These are phyloP conservation scores for Lophotriccus pileatus DNA, from an alignment of 2,797 vertebrate species.

Conservation along the genomic window DNA sequence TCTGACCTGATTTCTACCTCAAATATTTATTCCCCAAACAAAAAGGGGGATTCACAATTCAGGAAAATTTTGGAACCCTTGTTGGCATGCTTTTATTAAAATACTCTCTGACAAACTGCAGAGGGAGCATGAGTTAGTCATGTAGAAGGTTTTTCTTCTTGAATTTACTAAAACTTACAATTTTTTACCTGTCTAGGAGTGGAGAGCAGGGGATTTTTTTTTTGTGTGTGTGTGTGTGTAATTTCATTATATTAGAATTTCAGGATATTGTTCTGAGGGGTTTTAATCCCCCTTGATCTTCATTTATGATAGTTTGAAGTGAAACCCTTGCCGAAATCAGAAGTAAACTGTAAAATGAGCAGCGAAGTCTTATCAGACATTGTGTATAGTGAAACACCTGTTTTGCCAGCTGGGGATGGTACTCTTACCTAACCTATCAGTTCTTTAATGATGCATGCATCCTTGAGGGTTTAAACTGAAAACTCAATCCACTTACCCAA, in stretches of 20 bases:
- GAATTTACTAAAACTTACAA: background rate
- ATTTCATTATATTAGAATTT: background rate
- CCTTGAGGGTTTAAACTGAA: constrained; percentile 34
- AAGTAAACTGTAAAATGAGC: background rate
- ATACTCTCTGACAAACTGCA: background rate
- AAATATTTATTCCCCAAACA: constrained; percentile 30
- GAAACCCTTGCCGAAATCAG: background rate
- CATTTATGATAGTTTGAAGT: background rate
- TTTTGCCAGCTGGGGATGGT: constrained; percentile 4
- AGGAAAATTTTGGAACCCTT: background rate
- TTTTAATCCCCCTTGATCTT: background rate
- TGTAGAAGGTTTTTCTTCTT: background rate
- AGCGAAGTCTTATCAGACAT: background rate
- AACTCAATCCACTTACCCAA: background rate
- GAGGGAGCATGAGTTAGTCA: background rate
- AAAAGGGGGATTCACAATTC: constrained; percentile 40
- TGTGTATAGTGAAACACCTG: background rate
- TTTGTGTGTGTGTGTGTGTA: too few species aligned
- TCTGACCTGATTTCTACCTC: background rate
- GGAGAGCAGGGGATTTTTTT: background rate
- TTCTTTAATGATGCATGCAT: constrained; percentile 17
- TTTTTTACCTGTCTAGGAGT: background rate
- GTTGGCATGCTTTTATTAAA: constrained; percentile 11
- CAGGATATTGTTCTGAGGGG: background rate
- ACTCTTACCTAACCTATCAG: constrained; percentile 26